Base-by-base conservation (phyloP, 2,797 vertebrate species). In the Semaprochilodus insignis region DNA sequence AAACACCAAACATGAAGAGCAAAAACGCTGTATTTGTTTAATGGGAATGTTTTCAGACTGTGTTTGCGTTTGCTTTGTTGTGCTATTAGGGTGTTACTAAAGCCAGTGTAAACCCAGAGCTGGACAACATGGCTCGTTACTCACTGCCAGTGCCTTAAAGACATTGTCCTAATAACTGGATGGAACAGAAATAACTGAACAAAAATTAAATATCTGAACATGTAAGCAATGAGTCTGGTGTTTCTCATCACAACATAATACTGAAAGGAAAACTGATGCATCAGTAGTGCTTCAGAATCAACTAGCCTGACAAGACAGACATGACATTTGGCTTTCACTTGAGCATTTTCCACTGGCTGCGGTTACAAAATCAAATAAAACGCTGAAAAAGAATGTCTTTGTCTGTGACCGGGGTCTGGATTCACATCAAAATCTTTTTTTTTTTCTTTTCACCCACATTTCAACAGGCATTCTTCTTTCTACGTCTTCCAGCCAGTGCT, bases 111-210 rank as follows among this genome's bases (percentile, higher is more conserved):
- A 59, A 65, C 55, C 19, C 36, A 76, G 40, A 55, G n/a, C 52
- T 66, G 81, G 40, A 73, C 51, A 14, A 71, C n/a, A 17, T 40
- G 77, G 48, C 78, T 19, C 67, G 77, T 63, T 51, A 70, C 78
- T 19, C 71, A 80, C 55, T 51, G 70, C 34, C 54, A 57, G 48
- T 66, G 54, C 66, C 34, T 70, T 74, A 70, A 62, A 84, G 66
- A 82, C 65, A 81, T n/a, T 81, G 77, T 85, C 31, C 87, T 82
- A 73, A 80, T 88, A 89, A 89, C 86, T 91, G 88, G 81, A 89
- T 81, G 78, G 78, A 77, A 82, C 17, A 57, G 5, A 57, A 7
- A 48, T 48, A 13, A 11, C 44, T 48, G 44, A 88, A 77, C 57
- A 79, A 62, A 86, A 71, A 89, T 88, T 84, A 91, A 90, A 91